A percentile compares a stretch with the other conserved stretches of the same genome.
Conservation (phyloP, 2,797 vertebrate species). For the Sebastes nivosus region DNA sequence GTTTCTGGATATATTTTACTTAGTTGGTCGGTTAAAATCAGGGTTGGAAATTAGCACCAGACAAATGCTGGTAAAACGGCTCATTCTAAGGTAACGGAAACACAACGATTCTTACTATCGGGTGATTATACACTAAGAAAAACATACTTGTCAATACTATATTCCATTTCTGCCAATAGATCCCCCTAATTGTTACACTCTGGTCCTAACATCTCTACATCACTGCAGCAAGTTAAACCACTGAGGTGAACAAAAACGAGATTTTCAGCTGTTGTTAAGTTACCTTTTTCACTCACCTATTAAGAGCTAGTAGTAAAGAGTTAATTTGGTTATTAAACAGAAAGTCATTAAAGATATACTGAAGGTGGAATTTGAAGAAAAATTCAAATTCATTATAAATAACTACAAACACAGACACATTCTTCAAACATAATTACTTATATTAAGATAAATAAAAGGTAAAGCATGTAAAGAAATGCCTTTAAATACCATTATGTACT, state of each 20-base stretch:
- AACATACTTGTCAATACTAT: rapidly evolving
- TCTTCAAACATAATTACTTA: not conserved
- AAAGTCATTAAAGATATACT: not conserved
- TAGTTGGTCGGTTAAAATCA: too few species aligned
- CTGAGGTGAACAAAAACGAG: not conserved
- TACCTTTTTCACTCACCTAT: not conserved
- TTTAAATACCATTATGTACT: not conserved
- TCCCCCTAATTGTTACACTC: too few species aligned
- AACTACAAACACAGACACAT: not conserved
- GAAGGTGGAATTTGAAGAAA: not conserved
- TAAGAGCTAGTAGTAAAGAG: not conserved
- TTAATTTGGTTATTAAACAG: not conserved
- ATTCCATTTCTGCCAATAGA: too few species aligned
- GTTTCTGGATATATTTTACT: too few species aligned
- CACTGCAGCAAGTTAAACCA: not conserved
- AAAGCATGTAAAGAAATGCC: not conserved
- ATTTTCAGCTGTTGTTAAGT: not conserved
- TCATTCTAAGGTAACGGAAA: too few species aligned
- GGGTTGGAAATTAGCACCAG: too few species aligned
- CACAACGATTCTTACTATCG: too few species aligned
- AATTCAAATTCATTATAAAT: not conserved
- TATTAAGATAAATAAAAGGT: not conserved
- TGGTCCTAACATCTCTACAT: not conserved
- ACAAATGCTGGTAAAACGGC: too few species aligned
- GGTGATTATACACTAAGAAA: too few species aligned